Percentiles rank a stretch among this genome's conserved stretches.
phyloP scores from a whole-genome alignment of 1,140 invertebrate genomes.

The Melanaphis sacchari region DNA sequence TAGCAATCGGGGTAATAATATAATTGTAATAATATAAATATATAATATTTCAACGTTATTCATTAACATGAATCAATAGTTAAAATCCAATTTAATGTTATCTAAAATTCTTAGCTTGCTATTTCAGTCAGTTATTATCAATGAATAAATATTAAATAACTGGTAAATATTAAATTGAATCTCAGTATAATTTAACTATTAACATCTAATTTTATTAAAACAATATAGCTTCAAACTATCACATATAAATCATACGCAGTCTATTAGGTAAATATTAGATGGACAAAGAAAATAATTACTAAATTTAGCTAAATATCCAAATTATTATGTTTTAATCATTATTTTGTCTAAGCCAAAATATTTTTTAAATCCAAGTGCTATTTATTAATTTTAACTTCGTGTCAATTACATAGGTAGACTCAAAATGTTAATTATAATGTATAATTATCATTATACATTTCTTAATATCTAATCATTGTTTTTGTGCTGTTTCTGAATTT shows the following conservation, averaged over 20 bases:
- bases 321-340: not conserved
- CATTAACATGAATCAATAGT: not conserved
- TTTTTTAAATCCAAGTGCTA: not conserved
- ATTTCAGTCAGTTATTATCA: not conserved
- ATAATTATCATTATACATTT: not conserved
- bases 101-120: not conserved
- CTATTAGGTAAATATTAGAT: not conserved
- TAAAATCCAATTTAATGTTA: not conserved
- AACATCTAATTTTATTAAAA: not conserved
- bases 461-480: not conserved
- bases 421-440: not conserved
- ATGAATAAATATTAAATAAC: not conserved
- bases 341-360: not conserved
- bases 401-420: not conserved
- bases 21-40: not conserved
- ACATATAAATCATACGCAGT: not conserved
- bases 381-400: not conserved
- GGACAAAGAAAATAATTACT: not conserved
- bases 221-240: not conserved
- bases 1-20: not conserved
- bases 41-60: not conserved
- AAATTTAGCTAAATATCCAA: not conserved
- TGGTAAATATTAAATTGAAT: not conserved
- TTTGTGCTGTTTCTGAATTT: not conserved
- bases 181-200: not conserved